Percentiles rank a stretch among this genome's conserved stretches.
These are phyloP conservation scores for Stratiomys singularior DNA, from an alignment of 2,888 invertebrate genomes.

Conservation along the genomic window DNA sequence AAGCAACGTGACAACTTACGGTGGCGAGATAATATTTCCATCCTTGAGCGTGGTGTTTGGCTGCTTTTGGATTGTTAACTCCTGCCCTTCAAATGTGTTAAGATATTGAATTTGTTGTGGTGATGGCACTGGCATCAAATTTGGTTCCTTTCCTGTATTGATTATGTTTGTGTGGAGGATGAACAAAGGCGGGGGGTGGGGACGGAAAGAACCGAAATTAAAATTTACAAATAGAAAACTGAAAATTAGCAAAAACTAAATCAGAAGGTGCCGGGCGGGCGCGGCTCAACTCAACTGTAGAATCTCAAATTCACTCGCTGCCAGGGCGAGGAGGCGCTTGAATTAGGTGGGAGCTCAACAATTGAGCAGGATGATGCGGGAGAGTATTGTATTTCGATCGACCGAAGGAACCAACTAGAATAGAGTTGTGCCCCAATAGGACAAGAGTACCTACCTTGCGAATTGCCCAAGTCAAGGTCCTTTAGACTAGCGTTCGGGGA, in stretches of 20 bases:
- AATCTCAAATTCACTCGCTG: not conserved
- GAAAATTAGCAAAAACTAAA: constrained; percentile 36
- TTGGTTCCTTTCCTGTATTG: constrained; percentile 77
- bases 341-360: not conserved
- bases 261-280: not conserved
- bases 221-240: constrained; percentile 38
- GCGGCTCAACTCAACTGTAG: not conserved
- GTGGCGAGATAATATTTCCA: constrained; percentile 68
- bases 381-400: not conserved
- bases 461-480: constrained; percentile 58
- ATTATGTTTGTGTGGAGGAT: constrained; percentile 53
- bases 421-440: not conserved
- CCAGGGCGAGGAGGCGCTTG: not conserved
- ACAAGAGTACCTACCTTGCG: constrained; percentile 34
- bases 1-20: constrained; percentile 69
- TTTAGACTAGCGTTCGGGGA: constrained; percentile 69
- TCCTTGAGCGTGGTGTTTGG: constrained; percentile 83
- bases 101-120: constrained; percentile 96
- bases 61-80: constrained; percentile 95
- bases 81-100: constrained; percentile 95
- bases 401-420: constrained; percentile 21
- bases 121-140: constrained; percentile 94
- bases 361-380: not conserved
- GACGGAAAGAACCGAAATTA: constrained; percentile 44
- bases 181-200: constrained; percentile 9